phyloP scores from a whole-genome alignment of 2,888 invertebrate species.

The Tetrapedia diversipes region DNA sequence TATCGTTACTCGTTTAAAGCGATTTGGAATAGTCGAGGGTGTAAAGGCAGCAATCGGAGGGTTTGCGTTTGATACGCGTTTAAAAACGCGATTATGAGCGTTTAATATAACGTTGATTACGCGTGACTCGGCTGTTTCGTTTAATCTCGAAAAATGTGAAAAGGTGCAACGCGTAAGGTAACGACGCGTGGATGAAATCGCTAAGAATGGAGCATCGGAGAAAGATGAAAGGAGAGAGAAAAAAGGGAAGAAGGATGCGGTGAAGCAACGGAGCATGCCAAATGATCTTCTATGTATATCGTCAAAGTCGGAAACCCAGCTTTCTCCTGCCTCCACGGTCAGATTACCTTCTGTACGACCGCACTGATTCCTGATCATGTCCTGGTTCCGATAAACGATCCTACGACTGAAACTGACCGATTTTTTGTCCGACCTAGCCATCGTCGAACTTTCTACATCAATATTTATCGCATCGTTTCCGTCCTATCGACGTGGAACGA shows the following conservation, averaged over 20 bases:
- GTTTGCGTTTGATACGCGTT: background rate
- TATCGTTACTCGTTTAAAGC: constrained; percentile 19
- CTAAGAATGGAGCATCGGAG: background rate
- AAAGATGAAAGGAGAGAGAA: constrained; percentile 5
- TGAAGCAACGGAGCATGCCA: constrained; percentile 62
- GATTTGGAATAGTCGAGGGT: background rate
- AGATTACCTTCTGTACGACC: constrained; percentile 58
- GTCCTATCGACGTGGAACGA: background rate
- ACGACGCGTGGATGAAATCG: constrained; percentile 50
- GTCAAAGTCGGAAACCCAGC: constrained; percentile 64
- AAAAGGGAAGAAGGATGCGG: constrained; percentile 49
- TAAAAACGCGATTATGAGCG: constrained; percentile 1
- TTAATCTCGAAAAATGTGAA: constrained; percentile 7
- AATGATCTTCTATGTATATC: constrained; percentile 64
- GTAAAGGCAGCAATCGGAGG: background rate
- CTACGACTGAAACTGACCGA: constrained; percentile 54
- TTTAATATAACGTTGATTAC: constrained; percentile 10
- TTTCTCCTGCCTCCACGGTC: constrained; percentile 66
- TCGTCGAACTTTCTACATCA: constrained; percentile 39
- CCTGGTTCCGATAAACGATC: constrained; percentile 59
- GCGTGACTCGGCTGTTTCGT: constrained; percentile 8
- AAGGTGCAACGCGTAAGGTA: constrained; percentile 19
- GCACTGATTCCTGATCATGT: constrained; percentile 64
- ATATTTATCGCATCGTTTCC: constrained; percentile 21
- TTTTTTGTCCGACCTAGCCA: constrained; percentile 42